These are phyloP conservation scores for Ruditapes philippinarum DNA, from an alignment of 1,140 invertebrate genomes.

Conservation along the genomic window DNA sequence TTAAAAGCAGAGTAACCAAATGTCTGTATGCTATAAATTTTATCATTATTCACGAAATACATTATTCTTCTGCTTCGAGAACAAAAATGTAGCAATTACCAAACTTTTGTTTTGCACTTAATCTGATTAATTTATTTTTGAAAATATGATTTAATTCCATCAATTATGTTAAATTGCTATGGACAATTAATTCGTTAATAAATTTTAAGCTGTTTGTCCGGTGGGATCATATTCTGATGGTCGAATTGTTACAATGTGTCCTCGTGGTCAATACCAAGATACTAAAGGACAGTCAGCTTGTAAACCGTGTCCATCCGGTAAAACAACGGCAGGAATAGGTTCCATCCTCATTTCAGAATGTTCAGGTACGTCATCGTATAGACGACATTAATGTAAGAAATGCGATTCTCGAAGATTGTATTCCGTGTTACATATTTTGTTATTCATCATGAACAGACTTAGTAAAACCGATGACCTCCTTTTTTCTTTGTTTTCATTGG, in stretches of 20 bases:
- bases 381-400: too few species aligned
- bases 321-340: constrained; percentile 22
- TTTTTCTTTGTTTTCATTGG: background rate
- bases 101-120: too few species aligned
- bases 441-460: background rate
- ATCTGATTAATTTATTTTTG: too few species aligned
- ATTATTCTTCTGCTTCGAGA: too few species aligned
- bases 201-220: constrained; percentile 29
- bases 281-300: background rate
- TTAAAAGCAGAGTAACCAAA: background rate
- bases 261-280: constrained; percentile 38
- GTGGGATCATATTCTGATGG: constrained; percentile 40
- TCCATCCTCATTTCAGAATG: constrained; percentile 14
- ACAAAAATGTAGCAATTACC: too few species aligned
- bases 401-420: background rate
- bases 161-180: too few species aligned
- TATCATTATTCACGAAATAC: background rate
- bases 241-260: constrained; percentile 15
- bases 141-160: too few species aligned
- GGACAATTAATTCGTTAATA: too few species aligned
- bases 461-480: background rate
- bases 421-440: too few species aligned
- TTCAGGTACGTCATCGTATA: constrained; percentile 11
- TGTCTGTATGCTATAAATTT: background rate
- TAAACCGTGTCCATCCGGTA: constrained; percentile 7